Base-by-base conservation (phyloP, 92 coral and sea anemone genomes). In the Epizoanthus stellaris region DNA sequence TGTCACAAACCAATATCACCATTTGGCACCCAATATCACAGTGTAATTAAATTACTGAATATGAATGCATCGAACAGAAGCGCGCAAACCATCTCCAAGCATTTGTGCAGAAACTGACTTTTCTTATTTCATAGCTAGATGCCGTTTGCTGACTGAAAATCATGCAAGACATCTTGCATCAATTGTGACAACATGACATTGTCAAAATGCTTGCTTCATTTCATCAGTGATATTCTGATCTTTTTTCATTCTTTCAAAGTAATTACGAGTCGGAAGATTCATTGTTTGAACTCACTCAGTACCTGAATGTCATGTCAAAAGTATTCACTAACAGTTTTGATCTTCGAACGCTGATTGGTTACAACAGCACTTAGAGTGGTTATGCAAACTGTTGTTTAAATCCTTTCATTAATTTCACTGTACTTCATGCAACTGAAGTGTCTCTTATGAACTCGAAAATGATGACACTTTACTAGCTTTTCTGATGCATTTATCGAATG, bases 271-370 rank as follows among this genome's bases (percentile, higher is more conserved):
- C 77, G 42, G 14, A 14, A 57, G 52, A 42, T 38, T 76, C 49
- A n/a, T 63, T 79, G 72, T 64, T 63, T 42, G 72, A 61, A 63
- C 39, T 36, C 12, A 17, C 38, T 62, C 57, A 42, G 47, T 61
- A 79, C 39, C 65, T 62, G 60, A 79, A 62, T 63, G 36, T 63
- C 59, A 62, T 63, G 83, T 79, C 60, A 25, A 63, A 63, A 63
- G 70, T 40, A 62, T 62, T 79, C 72, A 42, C 14, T 77, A 54
- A 63, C 43, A 62, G 72, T 58, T 19, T 59, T 63, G 21, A 64
- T 63, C 49, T 43, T 20, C 49, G 72, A 0, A 17, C 12, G 49
- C 65, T 79, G 83, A 79, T 79, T 79, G 83, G 83, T 52, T 63
- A 12, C 7, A 0, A 10, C 12, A 77, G 6, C 52, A 61, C 25